Base-by-base conservation (phyloP, 2,888 invertebrate species). In the Dasysyrphus tricinctus region DNA sequence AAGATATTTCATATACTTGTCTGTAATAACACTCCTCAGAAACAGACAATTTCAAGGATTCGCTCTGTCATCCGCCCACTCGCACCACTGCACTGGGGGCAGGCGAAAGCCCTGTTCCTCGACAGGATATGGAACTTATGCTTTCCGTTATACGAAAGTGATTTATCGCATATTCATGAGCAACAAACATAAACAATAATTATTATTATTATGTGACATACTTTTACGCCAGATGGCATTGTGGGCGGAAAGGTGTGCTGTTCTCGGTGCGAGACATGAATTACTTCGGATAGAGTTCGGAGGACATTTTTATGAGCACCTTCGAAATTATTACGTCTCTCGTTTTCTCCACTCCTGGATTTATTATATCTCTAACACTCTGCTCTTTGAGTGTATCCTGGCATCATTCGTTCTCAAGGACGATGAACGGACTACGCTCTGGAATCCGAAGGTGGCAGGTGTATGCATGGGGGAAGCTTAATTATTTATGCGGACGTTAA, bases 151-250 rank as follows among this genome's bases (percentile, higher is more conserved):
- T 77, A 69, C 61, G 77, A 77, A 77, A 63, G 80, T 85, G 80
- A 85, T 85, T 85, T 85, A 85, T 85, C 61, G 80, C 57, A 78
- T 85, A 80, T 85, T 85, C 80, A 85, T 85, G 85, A 85, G 80
- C 37, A 80, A 74, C 73, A 77, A 80, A 85, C 85, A 85, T 85
- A 85, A 85, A 85, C 80, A 85, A 85, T 85, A 85, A 85, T 85
- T 80, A 69, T 69, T 85, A 67, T 67, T 69, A 69, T 69, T 69
- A 80, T 85, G 80, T 85, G 85, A 85, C 80, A 80, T 74, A 78
- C 74, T 65, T 44, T 59, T 37, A 37, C 19, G 24, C 69, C 24
- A 69, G 69, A 54, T 54, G 69, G 69, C 24, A 24, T 51, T 67
- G 44, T 19, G 29, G 16, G 44, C 29, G 0, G 14, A 54, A 14